Evolutionary conservation across 2,888 invertebrate species (phyloP), one percentile per base, ranked within the genome.

Genomic region (Phyllotreta cruciferae): DNA sequence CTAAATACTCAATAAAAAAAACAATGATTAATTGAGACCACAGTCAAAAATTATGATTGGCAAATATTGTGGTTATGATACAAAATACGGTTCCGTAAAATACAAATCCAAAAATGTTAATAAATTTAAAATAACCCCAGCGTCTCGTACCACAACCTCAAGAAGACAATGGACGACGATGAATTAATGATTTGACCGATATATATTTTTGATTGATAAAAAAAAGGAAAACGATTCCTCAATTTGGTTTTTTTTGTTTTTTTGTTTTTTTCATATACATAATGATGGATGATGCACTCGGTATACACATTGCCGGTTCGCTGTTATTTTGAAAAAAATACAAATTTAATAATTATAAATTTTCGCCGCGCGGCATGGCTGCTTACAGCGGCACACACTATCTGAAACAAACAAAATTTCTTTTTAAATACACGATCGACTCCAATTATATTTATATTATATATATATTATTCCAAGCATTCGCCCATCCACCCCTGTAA

Each of bases 271-370:
- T 55, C 71, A 67, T 74, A 73, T 71, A 73, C 66, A 75, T 72
- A 71, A 61, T 64, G 52, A 35, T 62, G 72, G 52, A 52, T 77
- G 77, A 78, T 77, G 77, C 78, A 78, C 77, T 79, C 79, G 76
- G 76, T 78, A 78, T 79, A 79, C 79, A 78, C 79, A 79, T 79
- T 79, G 80, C 79, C 79, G 77, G 64, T 80, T 80, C 79, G 79
- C 79, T 79, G 80, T 80, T 80, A 77, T 76, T 77, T 77, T 76
- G 76, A 79, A 79, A 79, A 75, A 78, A 78, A 78, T 77, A 78
- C 76, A 78, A 77, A 71, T 77, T 75, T 77, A 74, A 75, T 77
- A 74, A 74, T 76, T 74, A 74, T 73, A 70, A 76, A 53, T 53
- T 54, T 73, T 74, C 77, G 80, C 80, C 78, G 80, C 80, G 74